Base-by-base conservation (phyloP, 2,797 vertebrate genomes). In the Semotilus atromaculatus region DNA sequence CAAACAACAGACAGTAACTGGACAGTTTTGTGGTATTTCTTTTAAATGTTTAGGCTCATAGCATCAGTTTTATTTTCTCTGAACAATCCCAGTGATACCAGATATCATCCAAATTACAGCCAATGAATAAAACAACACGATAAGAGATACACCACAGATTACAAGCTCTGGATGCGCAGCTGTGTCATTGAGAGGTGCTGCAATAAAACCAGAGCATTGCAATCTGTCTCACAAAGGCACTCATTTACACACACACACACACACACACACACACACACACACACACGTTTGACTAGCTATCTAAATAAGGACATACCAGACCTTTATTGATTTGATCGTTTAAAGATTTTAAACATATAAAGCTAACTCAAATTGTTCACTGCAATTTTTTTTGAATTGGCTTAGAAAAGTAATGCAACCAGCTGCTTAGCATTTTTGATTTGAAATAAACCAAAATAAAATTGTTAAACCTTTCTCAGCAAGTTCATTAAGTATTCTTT, bases 51-150 rank as follows among this genome's bases (percentile, higher is more conserved):
- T 36, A 64, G 31, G 23, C 34, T 80, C 16, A 19, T 36, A 68
- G 21, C 14, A 40, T 72, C 51, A 86, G 74, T 72, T 70, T 82
- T 66, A 73, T 62, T 86, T 77, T 79, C 48, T 7, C n/a, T 1
- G 40, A 75, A 76, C 51, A 26, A 86, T 74, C 48, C 45, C 62
- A 58, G 68, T 88, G 89, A 88, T 78, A 88, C 75, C 26, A 34
- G 80, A 87, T 86, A 86, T 72, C 60, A 43, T 85, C 64, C 23
- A 85, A 36, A 76, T 90, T 4, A 51, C 26, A 26, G 23, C 48
- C 60, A 62, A 87, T 93, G 83, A 91, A 92, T 93, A 88, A 93
- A 88, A 88, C 85, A 89, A 67, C 84, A 58, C 77, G 45, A 87
- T 78, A 43, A 23, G 67, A 73, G 62, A 45, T 74, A 84, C 85